Percentiles rank a stretch among this genome's conserved stretches.
These are phyloP conservation scores for Crotalus adamanteus DNA, from an alignment of 2,797 vertebrate genomes.

Conservation along the genomic window DNA sequence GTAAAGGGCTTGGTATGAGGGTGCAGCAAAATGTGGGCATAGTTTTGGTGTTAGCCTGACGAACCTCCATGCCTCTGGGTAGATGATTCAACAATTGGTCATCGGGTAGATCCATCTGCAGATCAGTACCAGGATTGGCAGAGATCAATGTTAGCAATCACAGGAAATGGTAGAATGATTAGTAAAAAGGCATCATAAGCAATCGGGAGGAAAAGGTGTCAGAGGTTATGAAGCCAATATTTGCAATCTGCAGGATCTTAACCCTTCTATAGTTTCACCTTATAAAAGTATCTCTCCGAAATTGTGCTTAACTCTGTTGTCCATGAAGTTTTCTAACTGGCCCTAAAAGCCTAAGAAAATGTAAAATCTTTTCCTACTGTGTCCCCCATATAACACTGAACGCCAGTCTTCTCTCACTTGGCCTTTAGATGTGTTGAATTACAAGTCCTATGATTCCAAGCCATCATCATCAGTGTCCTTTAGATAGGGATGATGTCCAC, in stretches of 20 bases:
- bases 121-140: not conserved
- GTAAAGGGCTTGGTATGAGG: slow-evolving; percentile 25
- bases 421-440: not conserved
- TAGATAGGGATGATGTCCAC: not conserved
- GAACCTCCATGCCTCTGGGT: not conserved
- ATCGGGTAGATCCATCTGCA: not conserved
- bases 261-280: not conserved
- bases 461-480: not conserved
- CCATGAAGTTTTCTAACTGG: not conserved
- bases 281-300: not conserved
- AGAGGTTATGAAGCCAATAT: not conserved
- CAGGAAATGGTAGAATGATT: not conserved
- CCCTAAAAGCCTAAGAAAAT: not conserved
- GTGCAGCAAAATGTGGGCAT: slow-evolving; percentile 2
- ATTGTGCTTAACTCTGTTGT: not conserved
- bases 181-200: not conserved
- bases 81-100: slow-evolving; percentile 21
- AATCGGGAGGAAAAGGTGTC: not conserved
- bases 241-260: not conserved
- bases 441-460: not conserved
- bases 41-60: not conserved
- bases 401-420: not conserved
- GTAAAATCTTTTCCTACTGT: not conserved
- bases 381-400: not conserved
- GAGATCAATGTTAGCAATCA: not conserved